Evolutionary conservation across 53 echinoderm and acorn worm species (phyloP).

Genomic region (Temnopleurus reevesii): DNA sequence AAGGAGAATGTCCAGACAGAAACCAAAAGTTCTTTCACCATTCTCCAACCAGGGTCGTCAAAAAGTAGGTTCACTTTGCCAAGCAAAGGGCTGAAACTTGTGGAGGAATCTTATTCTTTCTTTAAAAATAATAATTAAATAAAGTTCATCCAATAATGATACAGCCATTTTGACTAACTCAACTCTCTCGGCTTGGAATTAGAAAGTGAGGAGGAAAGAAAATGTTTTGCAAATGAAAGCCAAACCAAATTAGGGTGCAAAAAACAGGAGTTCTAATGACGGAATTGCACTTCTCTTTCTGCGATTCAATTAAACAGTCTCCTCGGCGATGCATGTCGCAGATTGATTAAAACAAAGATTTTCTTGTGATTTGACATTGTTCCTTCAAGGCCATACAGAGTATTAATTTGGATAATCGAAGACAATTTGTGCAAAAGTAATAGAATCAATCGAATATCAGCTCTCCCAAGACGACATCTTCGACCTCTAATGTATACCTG

Average conservation of each 20-base stretch:
- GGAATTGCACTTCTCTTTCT: constrained; percentile 26
- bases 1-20: background rate
- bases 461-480: constrained; percentile 6
- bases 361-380: constrained; percentile 47
- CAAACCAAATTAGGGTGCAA: background rate
- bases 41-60: background rate
- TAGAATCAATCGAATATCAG: constrained; percentile 43
- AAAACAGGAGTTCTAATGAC: background rate
- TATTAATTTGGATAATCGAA: constrained; percentile 52
- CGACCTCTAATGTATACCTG: constrained; percentile 26
- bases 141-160: background rate
- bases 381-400: constrained; percentile 34
- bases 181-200: background rate
- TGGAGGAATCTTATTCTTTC: background rate
- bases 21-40: background rate
- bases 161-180: constrained; percentile 34
- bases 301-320: constrained; percentile 27
- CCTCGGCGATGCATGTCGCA: background rate
- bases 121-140: constrained; percentile 37
- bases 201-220: background rate
- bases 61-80: constrained; percentile 7
- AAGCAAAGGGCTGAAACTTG: background rate
- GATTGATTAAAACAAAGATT: constrained; percentile 57
- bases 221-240: constrained; percentile 6
- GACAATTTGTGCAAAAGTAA: constrained; percentile 58